Percentiles rank a stretch among this genome's conserved stretches.
Evolutionary conservation across 2,797 vertebrate species (phyloP).

Genomic region (Brachyalestes nurse): DNA sequence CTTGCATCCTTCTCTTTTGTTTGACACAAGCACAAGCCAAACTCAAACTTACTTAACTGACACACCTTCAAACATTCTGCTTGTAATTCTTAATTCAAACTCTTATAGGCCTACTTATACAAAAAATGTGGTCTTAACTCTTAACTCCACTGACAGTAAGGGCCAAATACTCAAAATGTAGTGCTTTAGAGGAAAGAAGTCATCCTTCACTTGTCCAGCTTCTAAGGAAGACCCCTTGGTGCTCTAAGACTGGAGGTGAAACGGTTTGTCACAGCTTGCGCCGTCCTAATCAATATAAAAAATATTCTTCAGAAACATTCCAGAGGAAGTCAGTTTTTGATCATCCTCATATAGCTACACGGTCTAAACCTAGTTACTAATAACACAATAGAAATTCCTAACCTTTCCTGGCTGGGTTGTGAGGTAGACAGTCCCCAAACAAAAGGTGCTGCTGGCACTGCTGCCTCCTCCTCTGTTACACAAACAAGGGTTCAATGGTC

Average conservation of each 20-base stretch:
- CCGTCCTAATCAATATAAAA: slow-evolving; percentile 47
- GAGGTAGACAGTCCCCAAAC: slow-evolving; percentile 61
- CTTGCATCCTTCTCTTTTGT: slow-evolving; percentile 38
- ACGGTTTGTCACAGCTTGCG: slow-evolving; percentile 49
- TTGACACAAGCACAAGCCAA: slow-evolving; percentile 25
- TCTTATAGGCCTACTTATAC: neutral
- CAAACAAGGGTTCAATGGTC: slow-evolving; percentile 8
- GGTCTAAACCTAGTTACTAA: neutral
- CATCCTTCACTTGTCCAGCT: slow-evolving; percentile 51
- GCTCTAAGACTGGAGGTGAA: slow-evolving; percentile 68
- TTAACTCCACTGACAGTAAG: neutral
- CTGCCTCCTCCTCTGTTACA: slow-evolving; percentile 66
- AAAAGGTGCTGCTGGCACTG: slow-evolving; percentile 54
- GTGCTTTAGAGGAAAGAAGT: neutral
- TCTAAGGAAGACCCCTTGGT: slow-evolving; percentile 80
- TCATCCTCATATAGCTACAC: neutral
- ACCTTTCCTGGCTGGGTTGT: slow-evolving; percentile 50
- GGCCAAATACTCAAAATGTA: neutral
- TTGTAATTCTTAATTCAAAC: neutral
- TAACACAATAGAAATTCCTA: slow-evolving; percentile 24
- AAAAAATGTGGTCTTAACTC: neutral
- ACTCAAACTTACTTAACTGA: slow-evolving; percentile 3
- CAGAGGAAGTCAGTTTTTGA: neutral
- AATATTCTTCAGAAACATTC: neutral
- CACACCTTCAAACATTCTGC: slow-evolving; percentile 13